These are phyloP conservation scores for Poecilia velifera DNA, from an alignment of 2,797 vertebrate species.

Conservation along the genomic window DNA sequence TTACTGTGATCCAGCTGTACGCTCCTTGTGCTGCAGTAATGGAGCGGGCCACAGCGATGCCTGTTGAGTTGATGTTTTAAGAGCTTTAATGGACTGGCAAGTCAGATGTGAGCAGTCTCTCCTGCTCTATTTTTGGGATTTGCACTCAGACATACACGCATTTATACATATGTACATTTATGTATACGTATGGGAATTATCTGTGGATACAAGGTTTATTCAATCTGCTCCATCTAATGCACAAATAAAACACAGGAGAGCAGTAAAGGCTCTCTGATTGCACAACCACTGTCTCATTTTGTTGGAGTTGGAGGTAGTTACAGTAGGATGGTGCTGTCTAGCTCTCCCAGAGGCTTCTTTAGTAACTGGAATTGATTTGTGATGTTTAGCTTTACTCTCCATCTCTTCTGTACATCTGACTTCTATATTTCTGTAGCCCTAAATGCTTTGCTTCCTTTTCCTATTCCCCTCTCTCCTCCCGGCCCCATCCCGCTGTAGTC, in stretches of 20 bases:
- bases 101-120: slow-evolving; percentile 39
- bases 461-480: slow-evolving; percentile 14
- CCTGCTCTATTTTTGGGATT: slow-evolving; percentile 43
- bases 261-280: slow-evolving; percentile 36
- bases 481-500: slow-evolving; percentile 24
- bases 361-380: slow-evolving; percentile 46
- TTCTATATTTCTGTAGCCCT: slow-evolving; percentile 20
- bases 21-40: slow-evolving; percentile 60
- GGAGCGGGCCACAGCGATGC: slow-evolving; percentile 45
- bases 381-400: slow-evolving; percentile 49
- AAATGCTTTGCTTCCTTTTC: slow-evolving; percentile 22
- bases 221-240: slow-evolving; percentile 27
- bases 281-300: slow-evolving; percentile 44
- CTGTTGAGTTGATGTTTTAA: slow-evolving; percentile 70
- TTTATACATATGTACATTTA: neutral
- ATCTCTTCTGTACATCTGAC: slow-evolving; percentile 34
- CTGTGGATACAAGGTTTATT: neutral
- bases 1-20: slow-evolving; percentile 54
- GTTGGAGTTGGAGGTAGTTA: slow-evolving; percentile 30
- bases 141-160: neutral
- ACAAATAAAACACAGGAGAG: slow-evolving; percentile 18
- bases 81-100: slow-evolving; percentile 72
- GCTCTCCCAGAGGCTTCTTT: slow-evolving; percentile 46
- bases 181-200: neutral
- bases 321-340: slow-evolving; percentile 31